Evolutionary conservation across 1,140 invertebrate species (phyloP).

Genomic region (Bradysia coprophila): DNA sequence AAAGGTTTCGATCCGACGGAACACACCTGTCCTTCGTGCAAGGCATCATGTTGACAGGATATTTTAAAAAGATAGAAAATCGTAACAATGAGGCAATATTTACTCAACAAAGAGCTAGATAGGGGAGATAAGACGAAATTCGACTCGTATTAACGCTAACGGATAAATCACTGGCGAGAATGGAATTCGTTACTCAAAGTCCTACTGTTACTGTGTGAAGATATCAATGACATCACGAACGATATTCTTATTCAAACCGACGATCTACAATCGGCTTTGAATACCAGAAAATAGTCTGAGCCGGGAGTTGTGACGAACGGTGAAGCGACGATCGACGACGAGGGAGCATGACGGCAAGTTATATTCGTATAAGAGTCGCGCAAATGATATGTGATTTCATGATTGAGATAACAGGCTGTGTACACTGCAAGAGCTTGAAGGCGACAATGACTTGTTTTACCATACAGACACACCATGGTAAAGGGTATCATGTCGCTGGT

Average conservation of each 20-base stretch:
- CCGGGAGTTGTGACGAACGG: slow-evolving; percentile 57
- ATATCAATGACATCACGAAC: slow-evolving; percentile 83
- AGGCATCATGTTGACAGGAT: too few relatives aligned
- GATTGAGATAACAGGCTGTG: too few relatives aligned
- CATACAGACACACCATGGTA: slow-evolving; percentile 67
- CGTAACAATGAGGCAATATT: slow-evolving; percentile 64
- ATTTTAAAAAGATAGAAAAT: too few relatives aligned
- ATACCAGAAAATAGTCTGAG: slow-evolving; percentile 58
- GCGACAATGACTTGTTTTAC: slow-evolving; percentile 60
- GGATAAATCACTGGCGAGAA: slow-evolving; percentile 68
- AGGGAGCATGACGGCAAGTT: slow-evolving; percentile 81
- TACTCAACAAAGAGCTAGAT: slow-evolving; percentile 78
- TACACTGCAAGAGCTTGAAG: slow-evolving; percentile 64
- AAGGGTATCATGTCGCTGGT: slow-evolving; percentile 67
- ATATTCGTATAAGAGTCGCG: too few relatives aligned
- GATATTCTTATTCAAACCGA: slow-evolving; percentile 72
- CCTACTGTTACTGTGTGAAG: slow-evolving; percentile 73
- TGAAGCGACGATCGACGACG: slow-evolving; percentile 74
- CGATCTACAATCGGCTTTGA: slow-evolving; percentile 60
- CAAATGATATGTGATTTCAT: too few relatives aligned
- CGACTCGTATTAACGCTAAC: slow-evolving; percentile 73
- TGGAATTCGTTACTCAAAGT: slow-evolving; percentile 80
- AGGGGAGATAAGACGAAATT: slow-evolving; percentile 81
- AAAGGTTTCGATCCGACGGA: slow-evolving; percentile 63
- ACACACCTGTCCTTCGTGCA: too few relatives aligned